Base-by-base conservation (phyloP, 1,140 invertebrate species). In the Fopius arisanus region DNA sequence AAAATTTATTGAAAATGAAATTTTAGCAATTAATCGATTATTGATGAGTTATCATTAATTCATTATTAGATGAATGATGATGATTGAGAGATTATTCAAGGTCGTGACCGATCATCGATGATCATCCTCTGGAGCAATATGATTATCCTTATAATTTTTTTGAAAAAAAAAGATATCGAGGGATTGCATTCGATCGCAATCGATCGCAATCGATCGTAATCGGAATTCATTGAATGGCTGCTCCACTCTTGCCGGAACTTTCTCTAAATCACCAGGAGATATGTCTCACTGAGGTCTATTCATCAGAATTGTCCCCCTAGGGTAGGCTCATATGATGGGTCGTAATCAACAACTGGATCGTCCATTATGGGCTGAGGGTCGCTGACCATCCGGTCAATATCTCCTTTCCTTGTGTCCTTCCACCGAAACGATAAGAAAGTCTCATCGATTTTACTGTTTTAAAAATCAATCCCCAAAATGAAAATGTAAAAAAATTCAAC, bases 261-360 rank as follows among this genome's bases (percentile, higher is more conserved):
- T 33, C 21, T 48, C 43, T 19, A 41, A 41, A 21, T 54, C 26
- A 19, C n/a, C 43, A 48, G 3, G 29, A 31, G 29, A 54, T 70
- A 54, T 43, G 28, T 31, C 26, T 26, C 19, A 33, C 23, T 33
- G 14, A 23, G 62, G 23, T 43, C 70, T 65, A 26, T 31, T 48
- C 31, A 48, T 41, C 28, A 71, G n/a, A 71, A 71, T 21, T 51
- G 51, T 48, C 40, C 37, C 19, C 28, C 28, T 70, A 21, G 23
- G 31, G 29, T 21, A 43, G 16, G 10, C 16, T 3, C 14, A 12
- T 43, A 3, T 12, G 3, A 14, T 43, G 41, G 2, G 41, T 43
- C 41, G 16, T 43, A 43, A 43, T 43, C 12, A 16, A 3, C 41
- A 43, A 43, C 12, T 43, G 16, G 41, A 43, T 5, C 16, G 41